A percentile compares a stretch with the other conserved stretches of the same genome.
Conservation (phyloP, 1,140 invertebrate species). For the Babylonia areolata region DNA sequence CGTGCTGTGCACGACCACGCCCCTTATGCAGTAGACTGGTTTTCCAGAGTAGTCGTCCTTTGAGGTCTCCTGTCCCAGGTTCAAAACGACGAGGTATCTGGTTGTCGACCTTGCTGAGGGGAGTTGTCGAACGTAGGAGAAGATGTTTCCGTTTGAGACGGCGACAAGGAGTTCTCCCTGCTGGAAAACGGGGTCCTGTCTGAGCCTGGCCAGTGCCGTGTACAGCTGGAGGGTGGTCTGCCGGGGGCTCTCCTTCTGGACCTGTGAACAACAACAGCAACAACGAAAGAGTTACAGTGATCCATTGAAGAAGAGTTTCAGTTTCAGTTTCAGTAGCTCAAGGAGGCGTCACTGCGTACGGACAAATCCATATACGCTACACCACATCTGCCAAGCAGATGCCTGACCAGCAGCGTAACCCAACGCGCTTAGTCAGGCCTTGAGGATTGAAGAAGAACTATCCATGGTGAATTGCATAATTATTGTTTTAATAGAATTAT, state of each 20-base stretch:
- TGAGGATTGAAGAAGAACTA: too few relatives aligned
- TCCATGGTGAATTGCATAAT: too few relatives aligned
- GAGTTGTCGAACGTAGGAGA: constrained; percentile 47
- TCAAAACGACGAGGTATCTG: constrained; percentile 46
- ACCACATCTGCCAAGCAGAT: too few relatives aligned
- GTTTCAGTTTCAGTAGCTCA: too few relatives aligned
- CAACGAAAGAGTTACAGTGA: too few relatives aligned
- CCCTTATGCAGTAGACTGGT: constrained; percentile 15
- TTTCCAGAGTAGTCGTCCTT: constrained; percentile 42
- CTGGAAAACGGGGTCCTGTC: constrained; percentile 50
- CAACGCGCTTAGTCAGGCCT: too few relatives aligned
- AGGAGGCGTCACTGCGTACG: too few relatives aligned
- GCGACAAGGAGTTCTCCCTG: constrained; percentile 43
- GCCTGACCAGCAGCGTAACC: too few relatives aligned
- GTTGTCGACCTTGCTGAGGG: not conserved
- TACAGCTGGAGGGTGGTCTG: constrained; percentile 41
- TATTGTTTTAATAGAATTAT: too few relatives aligned
- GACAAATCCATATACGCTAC: too few relatives aligned
- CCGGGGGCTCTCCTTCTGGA: constrained; percentile 7
- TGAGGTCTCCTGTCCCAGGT: constrained; percentile 37
- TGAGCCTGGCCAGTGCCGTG: constrained; percentile 40
- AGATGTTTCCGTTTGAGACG: constrained; percentile 48
- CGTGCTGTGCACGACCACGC: constrained; percentile 39
- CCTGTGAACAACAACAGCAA: constrained; percentile 25
- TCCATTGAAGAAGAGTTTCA: too few relatives aligned